Percentiles rank a stretch among this genome's conserved stretches.
Evolutionary conservation across 2,113 vertebrate genomes (phyloP).

Genomic region (Promerops cafer): DNA sequence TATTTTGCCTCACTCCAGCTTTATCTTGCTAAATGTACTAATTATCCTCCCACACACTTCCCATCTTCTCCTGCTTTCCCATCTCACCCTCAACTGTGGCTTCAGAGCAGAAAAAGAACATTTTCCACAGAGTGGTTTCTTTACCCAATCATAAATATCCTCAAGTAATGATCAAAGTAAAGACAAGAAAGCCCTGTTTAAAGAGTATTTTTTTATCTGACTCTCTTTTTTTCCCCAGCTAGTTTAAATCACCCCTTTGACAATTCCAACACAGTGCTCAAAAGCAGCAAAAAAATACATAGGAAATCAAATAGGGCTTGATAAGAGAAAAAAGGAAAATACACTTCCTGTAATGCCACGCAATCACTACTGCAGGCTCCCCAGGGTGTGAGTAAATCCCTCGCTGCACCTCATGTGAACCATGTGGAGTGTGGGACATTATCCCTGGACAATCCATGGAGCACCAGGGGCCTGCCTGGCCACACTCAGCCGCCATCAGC

Average conservation of each 20-base stretch:
- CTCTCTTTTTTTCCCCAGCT: background rate
- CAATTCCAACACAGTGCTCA: background rate
- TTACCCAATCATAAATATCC: background rate
- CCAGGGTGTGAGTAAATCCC: background rate
- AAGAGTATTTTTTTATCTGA: background rate
- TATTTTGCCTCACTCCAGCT: background rate
- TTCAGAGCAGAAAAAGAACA: background rate
- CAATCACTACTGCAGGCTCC: background rate
- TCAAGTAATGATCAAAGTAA: background rate
- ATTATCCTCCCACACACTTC: background rate
- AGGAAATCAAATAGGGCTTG: background rate
- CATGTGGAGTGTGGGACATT: background rate
- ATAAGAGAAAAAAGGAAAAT: background rate
- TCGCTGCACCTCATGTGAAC: background rate
- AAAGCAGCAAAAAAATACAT: background rate
- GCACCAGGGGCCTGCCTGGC: background rate
- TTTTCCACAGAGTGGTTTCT: background rate
- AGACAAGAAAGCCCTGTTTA: background rate
- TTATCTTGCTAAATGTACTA: conserved; percentile 1
- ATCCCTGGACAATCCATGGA: background rate
- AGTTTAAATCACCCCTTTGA: background rate
- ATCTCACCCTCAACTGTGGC: background rate
- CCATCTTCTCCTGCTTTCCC: background rate
- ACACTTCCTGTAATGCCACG: background rate
- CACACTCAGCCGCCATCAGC: background rate